phyloP scores from a whole-genome alignment of 2,113 vertebrate species.

The Dissostichus mawsoni region DNA sequence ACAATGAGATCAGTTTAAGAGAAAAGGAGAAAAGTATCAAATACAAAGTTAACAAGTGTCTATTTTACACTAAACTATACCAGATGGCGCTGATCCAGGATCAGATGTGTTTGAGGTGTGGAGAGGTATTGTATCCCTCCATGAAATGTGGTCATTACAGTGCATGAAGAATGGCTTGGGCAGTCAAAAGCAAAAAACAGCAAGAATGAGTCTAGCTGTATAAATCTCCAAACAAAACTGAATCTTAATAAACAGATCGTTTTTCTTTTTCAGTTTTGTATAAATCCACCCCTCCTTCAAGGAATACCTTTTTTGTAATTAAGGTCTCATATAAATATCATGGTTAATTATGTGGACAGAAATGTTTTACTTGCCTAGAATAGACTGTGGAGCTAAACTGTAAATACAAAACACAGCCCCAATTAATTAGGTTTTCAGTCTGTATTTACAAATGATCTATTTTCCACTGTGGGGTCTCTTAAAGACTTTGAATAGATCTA shows the following conservation, averaged over 20 bases:
- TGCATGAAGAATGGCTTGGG: slow-evolving; percentile 17
- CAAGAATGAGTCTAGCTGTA: slow-evolving; percentile 14
- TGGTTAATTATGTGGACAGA: background rate
- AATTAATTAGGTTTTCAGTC: background rate
- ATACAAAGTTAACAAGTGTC: slow-evolving; percentile 4
- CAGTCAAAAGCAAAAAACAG: background rate
- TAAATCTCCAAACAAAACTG: slow-evolving; percentile 15
- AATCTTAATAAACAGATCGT: slow-evolving; percentile 18
- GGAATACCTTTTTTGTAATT: background rate
- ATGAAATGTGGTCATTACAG: slow-evolving; percentile 32
- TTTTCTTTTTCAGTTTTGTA: slow-evolving; percentile 4
- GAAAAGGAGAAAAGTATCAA: background rate
- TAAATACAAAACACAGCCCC: background rate
- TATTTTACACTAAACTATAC: slow-evolving; percentile 17
- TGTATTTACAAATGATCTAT: background rate
- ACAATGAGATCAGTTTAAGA: background rate
- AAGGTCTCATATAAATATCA: background rate
- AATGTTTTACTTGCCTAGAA: background rate
- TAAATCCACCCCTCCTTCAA: background rate
- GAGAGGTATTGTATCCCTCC: background rate
- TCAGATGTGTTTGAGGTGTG: slow-evolving; percentile 11
- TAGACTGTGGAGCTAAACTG: background rate
- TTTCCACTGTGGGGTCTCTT: too few species aligned
- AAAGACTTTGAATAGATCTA: background rate
- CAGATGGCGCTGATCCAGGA: slow-evolving; percentile 45